These are phyloP conservation scores for Xylota sylvarum DNA, from an alignment of 2,888 invertebrate species.

Conservation along the genomic window DNA sequence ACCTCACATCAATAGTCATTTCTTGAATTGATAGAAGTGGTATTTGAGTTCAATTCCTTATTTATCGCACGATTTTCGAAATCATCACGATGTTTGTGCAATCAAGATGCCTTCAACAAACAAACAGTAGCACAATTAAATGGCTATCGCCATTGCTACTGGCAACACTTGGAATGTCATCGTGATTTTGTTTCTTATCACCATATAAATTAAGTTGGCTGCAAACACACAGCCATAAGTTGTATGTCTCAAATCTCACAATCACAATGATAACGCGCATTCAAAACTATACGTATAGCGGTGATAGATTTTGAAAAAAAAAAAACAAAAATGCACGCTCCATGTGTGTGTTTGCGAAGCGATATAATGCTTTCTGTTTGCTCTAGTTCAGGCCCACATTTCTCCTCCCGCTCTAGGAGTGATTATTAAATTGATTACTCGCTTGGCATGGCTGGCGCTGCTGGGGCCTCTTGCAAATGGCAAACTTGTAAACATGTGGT, in stretches of 20 bases:
- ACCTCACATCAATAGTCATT: conserved; percentile 1
- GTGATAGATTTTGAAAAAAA: not conserved
- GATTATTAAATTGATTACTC: conserved; percentile 44
- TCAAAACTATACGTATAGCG: not conserved
- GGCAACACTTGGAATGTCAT: conserved; percentile 45
- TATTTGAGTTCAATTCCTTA: not conserved
- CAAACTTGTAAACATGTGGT: conserved; percentile 45
- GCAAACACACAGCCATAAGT: conserved; percentile 39
- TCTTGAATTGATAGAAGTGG: conserved; percentile 17
- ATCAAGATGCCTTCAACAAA: conserved; percentile 11
- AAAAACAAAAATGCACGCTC: not conserved
- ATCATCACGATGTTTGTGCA: conserved; percentile 2
- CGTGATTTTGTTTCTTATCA: conserved; percentile 45
- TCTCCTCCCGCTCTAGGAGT: conserved; percentile 11
- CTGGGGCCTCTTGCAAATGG: conserved; percentile 27
- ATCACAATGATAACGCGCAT: conserved; percentile 11
- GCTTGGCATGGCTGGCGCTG: not conserved
- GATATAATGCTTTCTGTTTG: conserved; percentile 13
- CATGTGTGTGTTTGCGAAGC: conserved; percentile 21
- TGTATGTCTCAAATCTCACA: not conserved
- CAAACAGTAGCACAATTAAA: conserved; percentile 5
- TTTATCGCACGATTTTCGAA: conserved; percentile 2
- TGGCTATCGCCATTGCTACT: conserved; percentile 8
- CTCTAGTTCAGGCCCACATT: conserved; percentile 30
- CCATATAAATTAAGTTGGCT: conserved; percentile 33